phyloP scores from a whole-genome alignment of 2,888 invertebrate genomes.

The Apeira syringaria region DNA sequence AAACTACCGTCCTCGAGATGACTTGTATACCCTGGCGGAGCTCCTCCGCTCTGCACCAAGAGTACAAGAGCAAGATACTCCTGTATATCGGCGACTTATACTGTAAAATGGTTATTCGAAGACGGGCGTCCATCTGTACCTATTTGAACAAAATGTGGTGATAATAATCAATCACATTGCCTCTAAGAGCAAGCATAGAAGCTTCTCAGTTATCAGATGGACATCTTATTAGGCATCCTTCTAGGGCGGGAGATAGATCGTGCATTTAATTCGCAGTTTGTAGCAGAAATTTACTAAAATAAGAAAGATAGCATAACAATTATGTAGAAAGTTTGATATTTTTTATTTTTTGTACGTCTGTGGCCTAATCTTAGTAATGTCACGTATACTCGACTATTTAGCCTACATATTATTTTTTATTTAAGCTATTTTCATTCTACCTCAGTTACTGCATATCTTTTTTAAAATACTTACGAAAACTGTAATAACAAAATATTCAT shows the following conservation, averaged over 20 bases:
- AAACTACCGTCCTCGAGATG: slow-evolving; percentile 78
- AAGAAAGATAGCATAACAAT: slow-evolving; percentile 45
- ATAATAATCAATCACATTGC: slow-evolving; percentile 27
- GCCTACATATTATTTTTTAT: slow-evolving; percentile 7
- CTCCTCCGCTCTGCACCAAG: slow-evolving; percentile 79
- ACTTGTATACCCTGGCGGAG: slow-evolving; percentile 84
- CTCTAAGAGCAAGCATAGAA: slow-evolving; percentile 24
- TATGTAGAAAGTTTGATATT: slow-evolving; percentile 31
- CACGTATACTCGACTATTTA: background rate
- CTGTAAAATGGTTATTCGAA: slow-evolving; percentile 65
- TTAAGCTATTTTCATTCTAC: slow-evolving; percentile 38
- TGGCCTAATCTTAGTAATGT: slow-evolving; percentile 51
- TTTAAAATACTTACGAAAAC: slow-evolving; percentile 22
- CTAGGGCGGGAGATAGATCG: slow-evolving; percentile 62
- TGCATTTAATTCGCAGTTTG: slow-evolving; percentile 74
- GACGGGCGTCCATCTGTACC: slow-evolving; percentile 43
- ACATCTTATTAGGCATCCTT: slow-evolving; percentile 41
- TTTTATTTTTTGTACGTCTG: slow-evolving; percentile 37
- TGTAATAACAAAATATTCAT: no score
- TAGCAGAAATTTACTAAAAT: slow-evolving; percentile 65
- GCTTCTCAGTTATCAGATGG: slow-evolving; percentile 43
- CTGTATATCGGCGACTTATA: slow-evolving; percentile 85
- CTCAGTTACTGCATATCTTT: slow-evolving; percentile 58
- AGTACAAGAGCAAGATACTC: slow-evolving; percentile 81
- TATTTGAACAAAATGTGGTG: slow-evolving; percentile 32